Base-by-base conservation (phyloP, 2,797 vertebrate species). In the Erethizon dorsatum region DNA sequence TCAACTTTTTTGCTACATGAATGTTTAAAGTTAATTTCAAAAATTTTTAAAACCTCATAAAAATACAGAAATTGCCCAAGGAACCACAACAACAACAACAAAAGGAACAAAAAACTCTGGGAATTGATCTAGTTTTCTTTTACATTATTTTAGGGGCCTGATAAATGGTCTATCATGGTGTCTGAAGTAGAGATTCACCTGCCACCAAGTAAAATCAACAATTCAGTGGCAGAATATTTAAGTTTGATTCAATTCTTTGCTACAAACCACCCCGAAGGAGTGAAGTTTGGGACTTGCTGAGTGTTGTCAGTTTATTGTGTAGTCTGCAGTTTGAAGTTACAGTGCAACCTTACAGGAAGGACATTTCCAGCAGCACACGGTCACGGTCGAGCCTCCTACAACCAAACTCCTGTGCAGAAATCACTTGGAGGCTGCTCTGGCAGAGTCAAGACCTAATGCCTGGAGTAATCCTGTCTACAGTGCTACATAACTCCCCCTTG, bases 121-220 rank as follows among this genome's bases (percentile, higher is more conserved):
- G 91, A 92, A 56, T 86, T 26, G 2, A 67, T 93, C 93, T 88
- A 75, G 56, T 86, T 95, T 91, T 52, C 61, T 65, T 96, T 82
- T 54, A 47, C 52, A 92, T 95, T 95, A 84, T 96, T 97, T 96
- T 88, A 88, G 84, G 95, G 45, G 7, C 33, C 41, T 92, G 73
- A 95, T 88, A 97, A 83, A 96, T 57, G 31, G 37, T 86, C 78
- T 92, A 73, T 85, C 85, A 83, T 20, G 52, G 24, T 6, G 5
- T 92, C 96, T 88, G 95, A 95, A 94, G 65, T 95, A 94, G 78
- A 87, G 52, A 92, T 88, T 97, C 73, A 95, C 63, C 83, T 93
- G 82, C 77, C 95, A 97, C 90, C 41, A 97, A 87, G 87, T 95
- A 88, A 97, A 96, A 95, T 95, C 94, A 95, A 97, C 90, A 96